Conservation (phyloP, 1,140 invertebrate species). For the Oncopeltus fasciatus region DNA sequence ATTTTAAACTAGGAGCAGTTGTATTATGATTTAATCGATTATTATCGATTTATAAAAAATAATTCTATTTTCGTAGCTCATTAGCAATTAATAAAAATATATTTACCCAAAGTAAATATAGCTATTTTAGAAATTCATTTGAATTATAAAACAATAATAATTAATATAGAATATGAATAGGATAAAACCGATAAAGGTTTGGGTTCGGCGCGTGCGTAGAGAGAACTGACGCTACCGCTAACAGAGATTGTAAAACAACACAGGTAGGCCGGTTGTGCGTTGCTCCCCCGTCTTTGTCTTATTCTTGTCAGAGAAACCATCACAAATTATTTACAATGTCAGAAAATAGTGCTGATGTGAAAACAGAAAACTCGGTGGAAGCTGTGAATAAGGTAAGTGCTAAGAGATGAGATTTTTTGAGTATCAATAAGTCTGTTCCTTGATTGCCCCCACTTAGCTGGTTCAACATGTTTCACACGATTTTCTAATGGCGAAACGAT, state of each 20-base stretch:
- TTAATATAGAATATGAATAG: no score
- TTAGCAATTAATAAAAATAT: no score
- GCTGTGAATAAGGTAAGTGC: not conserved
- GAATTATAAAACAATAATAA: no score
- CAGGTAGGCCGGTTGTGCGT: not conserved
- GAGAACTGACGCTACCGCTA: conserved; percentile 7
- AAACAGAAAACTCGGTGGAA: conserved; percentile 36
- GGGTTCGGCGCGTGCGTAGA: not conserved
- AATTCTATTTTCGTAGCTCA: no score
- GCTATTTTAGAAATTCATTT: no score
- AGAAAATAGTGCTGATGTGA: conserved; percentile 35
- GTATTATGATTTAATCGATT: no score
- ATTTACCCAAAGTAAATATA: no score
- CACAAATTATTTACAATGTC: conserved; percentile 30
- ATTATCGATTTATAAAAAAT: no score
- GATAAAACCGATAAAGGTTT: conserved; percentile 1
- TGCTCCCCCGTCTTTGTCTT: not conserved
- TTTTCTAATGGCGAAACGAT: no score
- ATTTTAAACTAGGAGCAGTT: no score
- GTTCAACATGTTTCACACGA: not conserved
- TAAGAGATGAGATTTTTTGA: not conserved
- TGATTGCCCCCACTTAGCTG: not conserved
- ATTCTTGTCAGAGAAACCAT: conserved; percentile 32
- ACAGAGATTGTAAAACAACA: conserved; percentile 6
- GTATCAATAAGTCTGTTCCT: not conserved